Evolutionary conservation across 1,140 invertebrate species (phyloP).

Genomic region (Prorops nasuta): DNA sequence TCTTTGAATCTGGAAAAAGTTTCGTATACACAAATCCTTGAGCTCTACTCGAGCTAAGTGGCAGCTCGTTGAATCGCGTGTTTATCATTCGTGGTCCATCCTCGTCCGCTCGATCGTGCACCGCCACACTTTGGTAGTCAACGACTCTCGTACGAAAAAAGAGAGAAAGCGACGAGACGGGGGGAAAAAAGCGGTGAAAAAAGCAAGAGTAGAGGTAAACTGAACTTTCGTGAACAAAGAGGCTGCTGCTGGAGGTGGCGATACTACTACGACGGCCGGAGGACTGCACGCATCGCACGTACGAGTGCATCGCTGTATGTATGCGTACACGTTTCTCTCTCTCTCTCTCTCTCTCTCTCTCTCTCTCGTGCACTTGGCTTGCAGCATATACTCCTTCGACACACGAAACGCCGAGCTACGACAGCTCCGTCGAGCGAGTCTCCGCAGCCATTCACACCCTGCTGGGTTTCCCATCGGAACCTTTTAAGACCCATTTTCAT

Average conservation of each 20-base stretch:
- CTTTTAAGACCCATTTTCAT: constrained; percentile 45
- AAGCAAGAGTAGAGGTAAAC: constrained; percentile 23
- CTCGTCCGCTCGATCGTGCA: background rate
- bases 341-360: constrained; percentile 1
- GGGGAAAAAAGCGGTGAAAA: constrained; percentile 6
- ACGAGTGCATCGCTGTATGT: background rate
- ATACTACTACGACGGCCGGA: too few species aligned
- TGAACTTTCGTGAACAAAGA: constrained; percentile 35
- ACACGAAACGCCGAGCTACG: constrained; percentile 22
- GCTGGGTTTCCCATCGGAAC: constrained; percentile 40
- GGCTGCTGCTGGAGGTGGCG: constrained; percentile 1
- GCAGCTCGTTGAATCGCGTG: too few species aligned
- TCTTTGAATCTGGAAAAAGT: too few species aligned
- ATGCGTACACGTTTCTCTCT: background rate
- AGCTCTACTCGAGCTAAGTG: too few species aligned
- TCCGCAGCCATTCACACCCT: constrained; percentile 35
- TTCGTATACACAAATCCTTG: too few species aligned
- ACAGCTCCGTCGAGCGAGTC: constrained; percentile 30
- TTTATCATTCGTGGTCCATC: too few species aligned
- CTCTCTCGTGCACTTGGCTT: background rate
- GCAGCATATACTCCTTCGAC: background rate
- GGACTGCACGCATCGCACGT: constrained; percentile 9
- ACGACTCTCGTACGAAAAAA: background rate
- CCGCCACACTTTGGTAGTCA: background rate
- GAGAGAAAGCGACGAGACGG: constrained; percentile 6